Conservation (phyloP, 2,888 invertebrate genomes). For the Theretra japonica region DNA sequence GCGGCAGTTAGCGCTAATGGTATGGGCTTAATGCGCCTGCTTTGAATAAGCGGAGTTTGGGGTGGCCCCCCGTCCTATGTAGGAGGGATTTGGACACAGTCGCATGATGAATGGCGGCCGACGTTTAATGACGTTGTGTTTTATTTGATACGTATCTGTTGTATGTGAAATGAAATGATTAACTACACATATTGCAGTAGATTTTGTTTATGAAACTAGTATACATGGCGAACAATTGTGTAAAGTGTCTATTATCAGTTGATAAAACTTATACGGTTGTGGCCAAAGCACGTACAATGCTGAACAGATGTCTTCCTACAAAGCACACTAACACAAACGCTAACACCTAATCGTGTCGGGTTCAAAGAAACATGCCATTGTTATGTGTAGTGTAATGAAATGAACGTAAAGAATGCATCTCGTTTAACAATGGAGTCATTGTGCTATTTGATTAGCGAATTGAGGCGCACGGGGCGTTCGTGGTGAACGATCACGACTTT, state of each 20-base stretch:
- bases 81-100: constrained; percentile 55
- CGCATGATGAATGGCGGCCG: constrained; percentile 58
- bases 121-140: constrained; percentile 52
- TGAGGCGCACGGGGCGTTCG: constrained; percentile 66
- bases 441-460: constrained; percentile 73
- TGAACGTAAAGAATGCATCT: constrained; percentile 60
- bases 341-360: constrained; percentile 37
- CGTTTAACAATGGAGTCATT: constrained; percentile 72
- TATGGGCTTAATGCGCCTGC: constrained; percentile 63
- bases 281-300: background rate
- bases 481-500: constrained; percentile 75
- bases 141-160: constrained; percentile 37
- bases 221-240: too few relatives aligned
- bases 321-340: background rate
- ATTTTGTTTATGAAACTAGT: too few relatives aligned
- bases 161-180: constrained; percentile 11
- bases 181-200: background rate
- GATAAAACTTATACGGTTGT: background rate
- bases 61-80: constrained; percentile 44
- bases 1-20: constrained; percentile 62
- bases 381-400: constrained; percentile 51
- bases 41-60: constrained; percentile 63
- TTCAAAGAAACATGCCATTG: constrained; percentile 58
- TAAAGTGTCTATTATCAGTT: background rate
- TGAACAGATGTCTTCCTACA: background rate